phyloP scores from a whole-genome alignment of 2,113 vertebrate species.

The Scomber japonicus region DNA sequence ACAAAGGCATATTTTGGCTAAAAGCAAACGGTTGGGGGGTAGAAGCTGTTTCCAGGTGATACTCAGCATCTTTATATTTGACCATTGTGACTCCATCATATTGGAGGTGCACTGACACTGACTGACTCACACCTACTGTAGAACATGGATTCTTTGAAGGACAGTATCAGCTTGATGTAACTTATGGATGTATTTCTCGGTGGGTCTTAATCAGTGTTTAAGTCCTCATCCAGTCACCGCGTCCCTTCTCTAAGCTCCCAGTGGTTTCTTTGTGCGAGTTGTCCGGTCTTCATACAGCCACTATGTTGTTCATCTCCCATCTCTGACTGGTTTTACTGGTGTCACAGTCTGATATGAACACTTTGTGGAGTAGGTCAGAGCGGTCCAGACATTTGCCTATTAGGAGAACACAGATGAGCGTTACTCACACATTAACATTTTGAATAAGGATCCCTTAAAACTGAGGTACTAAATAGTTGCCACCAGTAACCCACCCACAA shows the following conservation, averaged over 20 bases:
- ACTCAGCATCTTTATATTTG: constrained; percentile 5
- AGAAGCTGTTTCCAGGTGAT: not conserved
- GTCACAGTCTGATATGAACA: constrained; percentile 95
- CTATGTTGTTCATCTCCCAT: constrained; percentile 99
- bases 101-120: constrained; percentile 5
- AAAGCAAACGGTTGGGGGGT: not conserved
- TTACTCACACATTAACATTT: no score
- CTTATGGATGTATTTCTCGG: constrained; percentile 26
- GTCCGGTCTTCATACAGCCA: constrained; percentile 89
- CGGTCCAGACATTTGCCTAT: constrained; percentile 95
- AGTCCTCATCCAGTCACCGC: constrained; percentile 87
- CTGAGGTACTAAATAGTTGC: no score
- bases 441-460: no score
- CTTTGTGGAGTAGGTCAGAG: constrained; percentile 94
- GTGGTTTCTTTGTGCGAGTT: not conserved
- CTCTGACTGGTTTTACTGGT: constrained; percentile 92
- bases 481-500: no score
- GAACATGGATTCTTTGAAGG: constrained; percentile 1
- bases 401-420: not conserved
- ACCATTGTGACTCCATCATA: not conserved
- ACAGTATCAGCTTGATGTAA: constrained; percentile 11
- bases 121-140: constrained; percentile 3
- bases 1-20: constrained; percentile 21
- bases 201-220: constrained; percentile 42
- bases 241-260: constrained; percentile 84